These are phyloP conservation scores for Fissipunctia ypsillon DNA, from an alignment of 2,888 invertebrate genomes.

Conservation along the genomic window DNA sequence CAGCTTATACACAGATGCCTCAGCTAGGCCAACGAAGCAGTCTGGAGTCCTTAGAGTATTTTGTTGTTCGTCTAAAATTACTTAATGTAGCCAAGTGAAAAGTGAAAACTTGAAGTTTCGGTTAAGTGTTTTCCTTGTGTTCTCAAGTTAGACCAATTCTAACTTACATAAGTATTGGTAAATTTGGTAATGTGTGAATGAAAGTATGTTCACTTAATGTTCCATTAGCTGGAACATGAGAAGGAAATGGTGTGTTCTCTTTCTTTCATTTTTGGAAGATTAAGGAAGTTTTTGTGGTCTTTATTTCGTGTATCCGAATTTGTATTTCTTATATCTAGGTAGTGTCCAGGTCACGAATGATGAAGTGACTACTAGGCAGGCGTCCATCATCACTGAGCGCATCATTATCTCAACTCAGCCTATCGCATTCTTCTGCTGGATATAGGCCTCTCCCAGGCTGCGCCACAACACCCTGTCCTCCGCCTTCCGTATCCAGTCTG, in stretches of 20 bases:
- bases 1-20: no score
- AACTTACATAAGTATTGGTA: slow-evolving; percentile 15
- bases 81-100: background rate
- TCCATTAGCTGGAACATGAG: slow-evolving; percentile 1
- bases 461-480: background rate
- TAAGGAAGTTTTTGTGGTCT: no score
- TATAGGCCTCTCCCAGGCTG: background rate
- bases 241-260: background rate
- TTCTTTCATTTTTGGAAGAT: background rate
- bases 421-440: background rate
- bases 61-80: background rate
- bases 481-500: background rate
- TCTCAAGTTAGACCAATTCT: slow-evolving; percentile 26
- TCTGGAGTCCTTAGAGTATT: background rate
- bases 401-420: background rate
- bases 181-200: slow-evolving; percentile 11
- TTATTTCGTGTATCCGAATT: background rate
- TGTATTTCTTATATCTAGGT: background rate
- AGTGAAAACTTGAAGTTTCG: background rate
- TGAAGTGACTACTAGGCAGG: background rate
- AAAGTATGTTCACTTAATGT: slow-evolving; percentile 31
- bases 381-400: background rate
- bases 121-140: slow-evolving; percentile 23
- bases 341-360: background rate
- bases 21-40: background rate